Evolutionary conservation across 2,113 vertebrate genomes (phyloP), one percentile per base, ranked within the genome.

Genomic region (Cebus imitator): DNA sequence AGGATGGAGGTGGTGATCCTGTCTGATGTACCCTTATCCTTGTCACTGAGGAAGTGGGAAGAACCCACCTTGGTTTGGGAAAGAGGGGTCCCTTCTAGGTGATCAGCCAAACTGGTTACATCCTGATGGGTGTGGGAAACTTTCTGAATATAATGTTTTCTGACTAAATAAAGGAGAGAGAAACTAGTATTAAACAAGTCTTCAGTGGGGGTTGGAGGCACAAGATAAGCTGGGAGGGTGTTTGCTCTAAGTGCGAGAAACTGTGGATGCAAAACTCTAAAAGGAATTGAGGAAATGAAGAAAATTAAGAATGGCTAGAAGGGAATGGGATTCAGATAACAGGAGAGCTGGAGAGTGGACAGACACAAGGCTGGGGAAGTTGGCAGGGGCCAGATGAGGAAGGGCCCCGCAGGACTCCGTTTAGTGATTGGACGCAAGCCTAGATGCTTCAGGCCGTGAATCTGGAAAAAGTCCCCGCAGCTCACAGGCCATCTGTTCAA

Each of bases 401-500:
- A 37, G 4, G 13, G 52, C n/a, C 32, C 32, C 20, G 2, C 21
- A 75, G 80, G 89, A 73, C 27, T 94, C 91, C 52, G 73, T 75
- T 72, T 87, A 83, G 91, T 48, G n/a, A 89, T 0, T 91, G 95
- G 88, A 88, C 61, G 82, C 20, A 23, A 58, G 83, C 78, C 79
- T 90, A 85, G 73, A 70, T 86, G 86, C 93, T 78, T 32, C 25
- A 87, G 72, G 79, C 68, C 18, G 8, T 79, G 55, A 32, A 81
- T 86, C 73, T 87, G 48, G 79, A 78, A 9, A 0, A 90, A 95
- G 92, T 82, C 87, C 88, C 52, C 82, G 10, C 16, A 87, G 73
- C 72, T 85, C 95, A 93, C 11, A 78, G 87, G 70, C 32, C 92
- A 90, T 85, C 72, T 97, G 66, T 64, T 64, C 23, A 48, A 93